phyloP scores from a whole-genome alignment of 1,140 invertebrate species.

The Papilio machaon region DNA sequence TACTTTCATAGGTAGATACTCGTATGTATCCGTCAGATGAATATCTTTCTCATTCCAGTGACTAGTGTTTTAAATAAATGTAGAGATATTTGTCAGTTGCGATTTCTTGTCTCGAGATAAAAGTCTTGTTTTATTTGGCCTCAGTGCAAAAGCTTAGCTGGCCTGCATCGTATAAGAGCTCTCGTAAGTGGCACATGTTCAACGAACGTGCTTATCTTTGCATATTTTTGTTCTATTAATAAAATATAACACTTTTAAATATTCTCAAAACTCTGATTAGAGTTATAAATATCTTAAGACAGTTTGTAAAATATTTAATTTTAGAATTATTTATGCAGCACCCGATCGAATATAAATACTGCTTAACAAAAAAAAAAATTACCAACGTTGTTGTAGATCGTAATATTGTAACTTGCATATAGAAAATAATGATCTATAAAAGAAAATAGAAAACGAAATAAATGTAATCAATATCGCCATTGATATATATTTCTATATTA shows the following conservation, averaged over 20 bases:
- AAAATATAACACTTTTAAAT: not conserved
- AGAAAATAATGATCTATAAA: no score
- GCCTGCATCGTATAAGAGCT: conserved; percentile 5
- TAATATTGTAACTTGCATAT: no score
- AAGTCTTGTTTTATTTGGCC: conserved; percentile 13
- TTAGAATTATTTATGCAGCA: no score
- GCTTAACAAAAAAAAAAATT: no score
- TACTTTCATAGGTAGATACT: not conserved
- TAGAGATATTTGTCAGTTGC: not conserved
- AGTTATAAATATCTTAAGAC: not conserved
- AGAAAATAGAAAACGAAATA: no score
- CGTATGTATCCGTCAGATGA: not conserved
- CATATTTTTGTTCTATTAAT: conserved; percentile 27
- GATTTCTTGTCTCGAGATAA: not conserved
- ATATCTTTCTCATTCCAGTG: not conserved
- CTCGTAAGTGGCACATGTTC: conserved; percentile 22
- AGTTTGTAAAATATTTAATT: not conserved
- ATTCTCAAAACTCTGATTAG: not conserved
- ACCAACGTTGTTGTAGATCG: no score
- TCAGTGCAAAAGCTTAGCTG: conserved; percentile 19
- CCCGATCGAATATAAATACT: no score
- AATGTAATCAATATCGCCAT: no score
- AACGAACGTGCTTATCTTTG: conserved; percentile 18
- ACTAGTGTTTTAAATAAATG: not conserved
- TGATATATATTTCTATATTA: no score